Base-by-base conservation (phyloP, 2,797 vertebrate genomes). In the Acestrorhynchus altus region DNA sequence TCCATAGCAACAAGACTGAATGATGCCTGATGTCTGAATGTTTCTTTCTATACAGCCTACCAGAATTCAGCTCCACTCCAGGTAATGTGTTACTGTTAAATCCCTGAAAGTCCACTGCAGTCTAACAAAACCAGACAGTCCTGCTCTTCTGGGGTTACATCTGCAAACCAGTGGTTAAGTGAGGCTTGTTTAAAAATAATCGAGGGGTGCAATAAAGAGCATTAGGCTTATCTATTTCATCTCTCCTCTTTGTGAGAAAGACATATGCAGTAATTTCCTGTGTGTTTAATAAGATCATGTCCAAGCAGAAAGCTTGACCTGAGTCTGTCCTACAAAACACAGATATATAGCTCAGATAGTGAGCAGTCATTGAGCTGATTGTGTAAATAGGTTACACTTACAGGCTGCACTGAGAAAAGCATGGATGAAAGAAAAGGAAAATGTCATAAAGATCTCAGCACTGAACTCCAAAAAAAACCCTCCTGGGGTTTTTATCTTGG, bases 201-300 rank as follows among this genome's bases (percentile, higher is more conserved):
- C 57, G 42, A 44, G 15, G 56, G 40, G 71, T 39, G 64, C 52
- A 78, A 72, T 60, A 67, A 40, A 35, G 51, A 65, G 24, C 10
- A 78, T 44, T 51, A 56, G 64, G 54, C 49, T 16, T 72, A 67
- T 78, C 68, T 67, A 8, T 28, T 40, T 28, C 20, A 57, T 72
- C 69, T 59, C 6, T 57, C 24, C 13, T 71, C 20, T 16, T 39
- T 40, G 63, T 28, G 35, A 40, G 28, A 72, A 13, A 57, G 22
- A 56, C 26, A 78, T 26, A 66, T 35, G 9, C 15, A 56, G 52
- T 64, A 66, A 78, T 73, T 73, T 73, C 77, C 77, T 7, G 28
- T 59, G 69, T 57, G 20, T 59, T 64, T 49, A 72, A 78, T 72
- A 59, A 72, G 52, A 66, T 26, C 13, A 22, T 24, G 70, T 49